Evolutionary conservation across 2,113 vertebrate species (phyloP), one percentile per base, ranked within the genome.

Genomic region (Pseudorasbora parva): DNA sequence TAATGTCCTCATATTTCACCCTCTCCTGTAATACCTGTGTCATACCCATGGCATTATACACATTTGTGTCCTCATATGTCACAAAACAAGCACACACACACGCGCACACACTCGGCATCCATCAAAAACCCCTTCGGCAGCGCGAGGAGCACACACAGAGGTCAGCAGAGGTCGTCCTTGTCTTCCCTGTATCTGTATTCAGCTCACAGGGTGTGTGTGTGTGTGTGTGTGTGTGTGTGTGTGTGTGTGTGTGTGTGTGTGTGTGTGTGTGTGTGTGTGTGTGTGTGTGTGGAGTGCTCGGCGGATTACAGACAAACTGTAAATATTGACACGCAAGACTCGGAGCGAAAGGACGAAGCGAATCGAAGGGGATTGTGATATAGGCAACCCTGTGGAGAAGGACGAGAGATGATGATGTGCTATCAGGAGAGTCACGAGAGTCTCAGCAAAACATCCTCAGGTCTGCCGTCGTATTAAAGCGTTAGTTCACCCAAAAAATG

Each of bases 271-370:
- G 5, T 37, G 21, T 80, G 57, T 49, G 25, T 64, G 74, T 17
- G 60, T 84, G 85, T 1, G 5, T 37, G 33, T 76, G 62, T 59
- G 14, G 54, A 81, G 51, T 60, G 25, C 71, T 71, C 51, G 43
- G 66, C 14, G 54, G 78, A 86, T 84, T 86, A 81, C 21, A 76
- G 21, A 43, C 51, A 72, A 23, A 84, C 17, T 0, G 49, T 69
- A 84, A 83, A 86, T 81, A 84, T 86, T 83, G 80, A 80, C 69
- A 21, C 51, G 47, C 59, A 10, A 33, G 68, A 45, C 23, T 83
- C 9, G 2, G 27, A 19, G 6, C 8, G 68, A 21, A 82, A 74
- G 27, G 45, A 68, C 1, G 8, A 27, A 37, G 23, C 11, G 11
- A 78, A n/a, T 56, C 10, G 54, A 71, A 45, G 45, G 3, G 68